A percentile compares a stretch with the other conserved stretches of the same genome.
Evolutionary conservation across 2,113 vertebrate species (phyloP).

Genomic region (Poecile atricapillus): DNA sequence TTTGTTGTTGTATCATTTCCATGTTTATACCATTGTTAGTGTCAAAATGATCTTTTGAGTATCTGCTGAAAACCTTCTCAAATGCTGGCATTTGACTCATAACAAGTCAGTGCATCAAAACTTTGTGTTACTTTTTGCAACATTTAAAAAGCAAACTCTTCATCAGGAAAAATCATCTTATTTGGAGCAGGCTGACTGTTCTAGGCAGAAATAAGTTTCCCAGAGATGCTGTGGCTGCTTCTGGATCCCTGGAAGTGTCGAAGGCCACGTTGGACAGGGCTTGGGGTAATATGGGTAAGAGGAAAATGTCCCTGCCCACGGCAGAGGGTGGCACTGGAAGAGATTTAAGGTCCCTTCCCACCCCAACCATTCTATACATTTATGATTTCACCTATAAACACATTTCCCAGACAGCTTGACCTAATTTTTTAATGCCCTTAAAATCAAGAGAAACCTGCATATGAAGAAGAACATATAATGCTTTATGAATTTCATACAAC

Average conservation of each 20-base stretch:
- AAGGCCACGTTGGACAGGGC: fast-evolving
- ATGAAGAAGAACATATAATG: neutral
- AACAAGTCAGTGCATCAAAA: neutral
- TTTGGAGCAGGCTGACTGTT: neutral
- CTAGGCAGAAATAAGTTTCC: neutral
- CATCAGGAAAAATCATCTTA: neutral
- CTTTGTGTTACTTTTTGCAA: neutral
- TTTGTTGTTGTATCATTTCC: neutral
- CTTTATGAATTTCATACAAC: neutral
- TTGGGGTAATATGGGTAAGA: neutral
- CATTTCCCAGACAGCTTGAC: neutral
- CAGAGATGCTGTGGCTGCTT: neutral
- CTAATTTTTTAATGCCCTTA: neutral
- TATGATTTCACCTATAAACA: neutral
- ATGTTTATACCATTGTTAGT: neutral
- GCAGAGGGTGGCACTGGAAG: neutral
- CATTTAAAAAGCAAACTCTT: neutral
- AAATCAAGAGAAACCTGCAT: neutral
- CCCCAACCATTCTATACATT: neutral
- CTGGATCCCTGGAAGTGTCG: neutral
- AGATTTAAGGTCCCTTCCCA: neutral
- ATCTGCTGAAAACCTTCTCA: neutral
- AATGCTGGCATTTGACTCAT: neutral
- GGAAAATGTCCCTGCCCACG: neutral
- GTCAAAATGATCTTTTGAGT: neutral